phyloP scores from a whole-genome alignment of 2,113 vertebrate genomes.

The Tetrax tetrax region DNA sequence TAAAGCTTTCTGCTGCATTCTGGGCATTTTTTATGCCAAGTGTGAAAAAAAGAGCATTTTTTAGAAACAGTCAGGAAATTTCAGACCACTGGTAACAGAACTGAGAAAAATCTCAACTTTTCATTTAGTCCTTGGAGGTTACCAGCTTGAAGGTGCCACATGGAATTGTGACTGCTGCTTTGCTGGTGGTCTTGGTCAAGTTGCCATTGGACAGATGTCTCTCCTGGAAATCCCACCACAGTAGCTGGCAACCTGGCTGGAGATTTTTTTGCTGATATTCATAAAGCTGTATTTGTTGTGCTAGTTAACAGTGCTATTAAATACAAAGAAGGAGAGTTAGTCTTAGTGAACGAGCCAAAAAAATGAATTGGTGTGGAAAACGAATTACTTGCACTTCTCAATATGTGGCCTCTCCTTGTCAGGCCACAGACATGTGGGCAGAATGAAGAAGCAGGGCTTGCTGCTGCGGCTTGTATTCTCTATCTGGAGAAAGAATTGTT shows the following conservation, averaged over 20 bases:
- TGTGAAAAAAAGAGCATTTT: neutral
- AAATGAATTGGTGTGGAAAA: neutral
- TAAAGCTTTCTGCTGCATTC: neutral
- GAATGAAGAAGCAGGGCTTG: slow-evolving; percentile 9
- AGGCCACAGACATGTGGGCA: fast-evolving
- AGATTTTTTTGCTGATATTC: neutral
- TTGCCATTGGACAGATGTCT: slow-evolving; percentile 5
- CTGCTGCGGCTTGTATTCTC: neutral
- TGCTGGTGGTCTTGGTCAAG: neutral
- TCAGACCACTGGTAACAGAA: neutral
- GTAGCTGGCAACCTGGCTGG: neutral
- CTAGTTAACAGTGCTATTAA: neutral
- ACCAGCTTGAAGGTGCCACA: neutral
- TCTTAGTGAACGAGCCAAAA: neutral
- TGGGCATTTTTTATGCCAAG: neutral
- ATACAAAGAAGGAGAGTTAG: neutral
- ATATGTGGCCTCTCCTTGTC: neutral
- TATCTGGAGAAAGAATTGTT: neutral
- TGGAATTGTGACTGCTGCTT: neutral
- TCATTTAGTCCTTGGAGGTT: neutral
- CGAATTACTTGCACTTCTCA: neutral
- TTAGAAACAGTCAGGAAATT: neutral
- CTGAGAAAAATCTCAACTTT: neutral
- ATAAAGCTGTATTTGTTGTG: neutral
- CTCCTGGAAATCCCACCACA: neutral